Base-by-base conservation (phyloP, 2,113 vertebrate genomes). In the Caloenas nicobarica region DNA sequence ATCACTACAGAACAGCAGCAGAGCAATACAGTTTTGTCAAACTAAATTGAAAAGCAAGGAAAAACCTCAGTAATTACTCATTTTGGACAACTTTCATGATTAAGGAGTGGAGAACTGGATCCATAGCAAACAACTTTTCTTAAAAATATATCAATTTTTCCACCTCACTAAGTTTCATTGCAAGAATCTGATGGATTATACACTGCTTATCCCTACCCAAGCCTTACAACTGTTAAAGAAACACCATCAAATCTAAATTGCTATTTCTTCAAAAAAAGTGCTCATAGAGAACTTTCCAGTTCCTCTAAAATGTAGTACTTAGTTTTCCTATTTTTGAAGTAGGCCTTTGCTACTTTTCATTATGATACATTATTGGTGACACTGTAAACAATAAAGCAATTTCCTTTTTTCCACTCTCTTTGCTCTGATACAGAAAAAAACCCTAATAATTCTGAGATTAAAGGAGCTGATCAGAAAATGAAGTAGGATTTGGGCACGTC, bases 381-480 rank as follows among this genome's bases (percentile, higher is more conserved):
- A 81, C 34, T 0, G 0, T 24, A 81, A 78, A 86, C 79, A 94
- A 77, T 28, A 33, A 86, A 91, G 82, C 72, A 56, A 96, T 94
- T 93, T 94, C 61, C 53, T 61, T 94, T 76, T 91, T 88, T 53
- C 57, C n/a, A 68, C 68, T 84, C 46, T 71, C 69, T 93, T 90
- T 93, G 88, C 56, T 62, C 46, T 64, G 56, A 48, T 42, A 83
- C 21, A 44, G 58, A 38, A 72, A 92, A 89, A 56, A 68, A 3
- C 11, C 25, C 34, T 77, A 88, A 90, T 96, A 94, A 91, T 95
- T 94, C 72, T 78, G 15, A 93, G 90, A 96, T 95, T 89, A 90
- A 92, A 94, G 70, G 68, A 95, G 91, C 65, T 48, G 90, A 84
- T 90, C 57, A 65, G 68, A 84, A 95, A 96, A 88, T 74, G 60